Evolutionary conservation across 64 coral and sea anemone species (phyloP), one percentile per base, ranked within the genome.

Genomic region (Stichodactyla helianthus): DNA sequence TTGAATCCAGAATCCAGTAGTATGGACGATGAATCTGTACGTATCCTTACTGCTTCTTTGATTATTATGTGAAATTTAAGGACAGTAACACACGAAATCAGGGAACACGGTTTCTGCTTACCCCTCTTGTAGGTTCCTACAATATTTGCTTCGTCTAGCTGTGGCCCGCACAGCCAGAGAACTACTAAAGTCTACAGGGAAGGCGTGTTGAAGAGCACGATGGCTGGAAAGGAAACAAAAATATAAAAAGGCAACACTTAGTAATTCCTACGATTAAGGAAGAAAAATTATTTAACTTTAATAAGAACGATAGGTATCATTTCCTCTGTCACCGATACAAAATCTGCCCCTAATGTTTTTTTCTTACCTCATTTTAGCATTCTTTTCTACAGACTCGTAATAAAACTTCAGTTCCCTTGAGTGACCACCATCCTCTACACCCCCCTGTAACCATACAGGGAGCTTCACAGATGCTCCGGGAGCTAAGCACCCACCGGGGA

Each of bases 371-470:
- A 89, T 93, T 19, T 79, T 87, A 51, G 88, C 77, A 52, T 87
- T 76, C 14, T 90, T 88, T 23, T 93, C 88, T 61, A 59, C 77
- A 53, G 97, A 83, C 60, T 95, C 85, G 56, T 99, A 99, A 82
- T 99, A 99, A 91, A 99, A 95, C 88, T 95, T 59, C 56, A 99
- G 68, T 35, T 95, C 91, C 13, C 88, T 86, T 51, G 55, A 64
- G 20, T 85, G 87, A 52, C 58, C 86, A 6, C 90, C 93, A 31
- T 71, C 17, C 18, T 57, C 83, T 10, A 54, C 51, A 70, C 83
- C 79, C 55, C 97, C 97, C 74, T 93, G 93, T 63, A 99, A 50
- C 97, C 97, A 99, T 51, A 99, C 93, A 27, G 93, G 90, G 19
- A 92, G 80, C 77, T 99, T 92, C 15, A 90, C 68, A 6, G 90